These are phyloP conservation scores for Oscheius sp. DNA, from an alignment of 2,888 invertebrate genomes.

Conservation along the genomic window DNA sequence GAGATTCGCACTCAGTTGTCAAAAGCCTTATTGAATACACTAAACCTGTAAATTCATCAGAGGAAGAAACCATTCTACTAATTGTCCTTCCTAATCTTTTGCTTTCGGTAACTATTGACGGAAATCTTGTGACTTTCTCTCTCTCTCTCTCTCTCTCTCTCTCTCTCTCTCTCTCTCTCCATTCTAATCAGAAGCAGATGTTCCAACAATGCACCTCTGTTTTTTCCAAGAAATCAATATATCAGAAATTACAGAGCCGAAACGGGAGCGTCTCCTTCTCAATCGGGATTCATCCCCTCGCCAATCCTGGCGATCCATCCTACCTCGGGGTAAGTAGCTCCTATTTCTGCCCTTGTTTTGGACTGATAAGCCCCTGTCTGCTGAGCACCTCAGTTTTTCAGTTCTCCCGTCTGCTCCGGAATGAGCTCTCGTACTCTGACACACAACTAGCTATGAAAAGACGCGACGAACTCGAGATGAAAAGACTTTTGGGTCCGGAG, in stretches of 20 bases:
- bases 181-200: neutral
- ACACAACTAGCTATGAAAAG: slow-evolving; percentile 6
- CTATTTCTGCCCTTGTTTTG: neutral
- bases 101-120: no score
- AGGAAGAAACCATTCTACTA: no score
- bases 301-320: neutral
- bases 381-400: slow-evolving; percentile 1
- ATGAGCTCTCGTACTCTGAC: slow-evolving; percentile 15
- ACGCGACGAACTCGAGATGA: neutral
- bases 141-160: no score
- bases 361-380: neutral
- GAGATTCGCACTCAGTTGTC: no score
- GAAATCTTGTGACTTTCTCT: no score
- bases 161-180: no score
- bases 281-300: neutral
- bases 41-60: no score
- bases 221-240: no score
- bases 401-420: slow-evolving; percentile 1
- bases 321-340: neutral
- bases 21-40: no score
- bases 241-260: neutral
- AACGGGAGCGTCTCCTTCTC: slow-evolving; percentile 7
- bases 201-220: neutral
- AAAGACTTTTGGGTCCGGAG: neutral
- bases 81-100: no score